phyloP scores from a whole-genome alignment of 2,797 vertebrate species.

The Psittacula echo region DNA sequence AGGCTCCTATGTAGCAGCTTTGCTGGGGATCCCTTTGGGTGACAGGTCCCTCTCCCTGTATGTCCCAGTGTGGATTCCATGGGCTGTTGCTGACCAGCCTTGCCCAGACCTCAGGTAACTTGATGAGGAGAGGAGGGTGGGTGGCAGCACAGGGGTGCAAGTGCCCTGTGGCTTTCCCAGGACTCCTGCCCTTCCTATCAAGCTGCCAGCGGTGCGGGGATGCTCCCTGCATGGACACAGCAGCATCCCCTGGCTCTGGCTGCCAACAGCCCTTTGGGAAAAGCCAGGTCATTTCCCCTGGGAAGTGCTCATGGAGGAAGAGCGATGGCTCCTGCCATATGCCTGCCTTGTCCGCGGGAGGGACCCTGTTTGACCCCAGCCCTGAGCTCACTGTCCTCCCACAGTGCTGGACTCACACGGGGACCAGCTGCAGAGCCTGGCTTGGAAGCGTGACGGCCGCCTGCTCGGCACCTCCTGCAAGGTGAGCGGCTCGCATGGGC shows the following conservation, averaged over 20 bases:
- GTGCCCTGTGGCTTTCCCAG: neutral
- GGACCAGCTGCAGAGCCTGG: constrained; percentile 88
- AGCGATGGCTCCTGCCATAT: fast-evolving
- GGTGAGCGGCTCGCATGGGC: constrained; percentile 70
- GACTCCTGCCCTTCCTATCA: neutral
- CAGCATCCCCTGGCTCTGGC: neutral
- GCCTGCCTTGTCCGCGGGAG: neutral
- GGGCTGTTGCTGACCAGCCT: neutral
- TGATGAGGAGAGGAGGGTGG: neutral
- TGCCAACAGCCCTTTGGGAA: neutral
- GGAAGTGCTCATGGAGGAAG: neutral
- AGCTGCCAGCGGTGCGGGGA: fast-evolving
- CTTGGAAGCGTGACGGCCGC: constrained; percentile 90
- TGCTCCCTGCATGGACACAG: neutral
- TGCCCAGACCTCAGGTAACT: neutral
- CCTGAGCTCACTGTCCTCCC: neutral
- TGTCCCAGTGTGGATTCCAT: neutral
- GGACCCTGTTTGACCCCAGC: neutral
- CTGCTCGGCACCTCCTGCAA: constrained; percentile 90
- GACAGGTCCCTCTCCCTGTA: neutral
- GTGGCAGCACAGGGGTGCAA: fast-evolving
- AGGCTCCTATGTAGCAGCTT: neutral
- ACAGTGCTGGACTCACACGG: constrained; percentile 86
- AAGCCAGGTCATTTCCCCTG: neutral
- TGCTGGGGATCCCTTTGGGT: neutral